Percentiles rank a stretch among this genome's conserved stretches.
Conservation (phyloP, 2,113 vertebrate species). For the Amphiprion ocellaris region DNA sequence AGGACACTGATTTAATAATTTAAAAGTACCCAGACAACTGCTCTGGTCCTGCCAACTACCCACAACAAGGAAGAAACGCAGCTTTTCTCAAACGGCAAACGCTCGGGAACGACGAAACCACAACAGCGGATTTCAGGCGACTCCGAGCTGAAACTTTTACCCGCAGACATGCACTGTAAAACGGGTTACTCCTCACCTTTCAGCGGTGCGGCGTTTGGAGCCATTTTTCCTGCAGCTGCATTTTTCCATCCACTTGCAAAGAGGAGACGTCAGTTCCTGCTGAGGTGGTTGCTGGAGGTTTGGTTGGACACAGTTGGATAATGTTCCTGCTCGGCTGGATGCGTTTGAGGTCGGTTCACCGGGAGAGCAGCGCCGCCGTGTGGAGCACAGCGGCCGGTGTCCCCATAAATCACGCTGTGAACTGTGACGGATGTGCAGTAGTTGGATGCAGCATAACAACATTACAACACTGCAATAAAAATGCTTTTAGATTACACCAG, state of each 20-base stretch:
- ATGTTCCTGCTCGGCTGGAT: constrained; percentile 7
- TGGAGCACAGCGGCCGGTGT: neutral
- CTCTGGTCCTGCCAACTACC: constrained; percentile 52
- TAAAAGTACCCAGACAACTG: constrained; percentile 61
- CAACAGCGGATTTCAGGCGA: neutral
- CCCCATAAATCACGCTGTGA: too few relatives aligned
- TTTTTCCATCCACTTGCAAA: constrained; percentile 80
- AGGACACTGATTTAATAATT: constrained; percentile 59
- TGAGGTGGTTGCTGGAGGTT: constrained; percentile 50
- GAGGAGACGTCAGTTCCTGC: constrained; percentile 87
- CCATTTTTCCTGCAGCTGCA: constrained; percentile 85
- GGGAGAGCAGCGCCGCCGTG: constrained; percentile 52
- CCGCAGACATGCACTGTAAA: neutral
- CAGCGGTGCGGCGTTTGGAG: constrained; percentile 76
- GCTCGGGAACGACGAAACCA: neutral
- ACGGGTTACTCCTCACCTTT: constrained; percentile 74
- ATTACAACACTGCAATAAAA: neutral
- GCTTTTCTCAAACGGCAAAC: constrained; percentile 1
- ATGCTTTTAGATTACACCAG: too few relatives aligned
- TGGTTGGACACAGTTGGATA: constrained; percentile 30
- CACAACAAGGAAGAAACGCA: constrained; percentile 61
- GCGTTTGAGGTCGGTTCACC: rapidly evolving
- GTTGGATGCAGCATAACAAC: neutral
- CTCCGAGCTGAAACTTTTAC: constrained; percentile 35
- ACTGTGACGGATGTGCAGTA: too few relatives aligned